Evolutionary conservation across 2,113 vertebrate genomes (phyloP), one percentile per base, ranked within the genome.

Genomic region (Oncorhynchus kisutch): DNA sequence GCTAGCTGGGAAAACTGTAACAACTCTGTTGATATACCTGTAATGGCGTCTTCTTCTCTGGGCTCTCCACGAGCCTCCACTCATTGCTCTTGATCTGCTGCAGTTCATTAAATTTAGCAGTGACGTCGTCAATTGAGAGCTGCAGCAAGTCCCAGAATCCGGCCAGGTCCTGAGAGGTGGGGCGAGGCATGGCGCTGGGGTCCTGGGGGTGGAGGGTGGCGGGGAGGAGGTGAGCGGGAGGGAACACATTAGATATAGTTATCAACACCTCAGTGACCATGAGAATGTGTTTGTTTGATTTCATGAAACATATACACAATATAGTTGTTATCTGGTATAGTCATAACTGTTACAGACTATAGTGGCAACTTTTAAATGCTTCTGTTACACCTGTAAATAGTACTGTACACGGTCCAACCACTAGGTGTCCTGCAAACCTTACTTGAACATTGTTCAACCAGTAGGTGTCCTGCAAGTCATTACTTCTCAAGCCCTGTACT

Each of bases 131-230:
- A 13, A 99, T 94, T 4, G 98, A 98, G 76, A 99, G 96, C 94
- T 99, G 98, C 89, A 99, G 82, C 88, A 99, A 95, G 91, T 99
- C 98, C 98, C 98, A 99, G 93, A 99, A 99, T 82, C 98, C 98
- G 54, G 98, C 98, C 74, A 99, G 92, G 88, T 99, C 98, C 94
- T 99, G 98, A 78, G 98, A 97, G 7, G 98, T 99, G 76, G 98
- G 98, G 85, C 98, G 93, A 1, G 98, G 98, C 98, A 99, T 98
- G 84, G 98, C 98, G 79, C 97, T 97, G 82, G 98, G 98, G 92
- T 99, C 98, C 98, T 99, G 88, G 1, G 34, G n/a, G 48, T 71
- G 51, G 16, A 18, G 49, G 14, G 49, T 18, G 49, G 49, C 3
- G 14, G 3, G 39, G 39, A 45, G 51, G 51, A 18, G 39, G 16